Percentiles rank a stretch among this genome's conserved stretches.
These are phyloP conservation scores for Stenurella melanura DNA, from an alignment of 2,888 invertebrate genomes.

Conservation along the genomic window DNA sequence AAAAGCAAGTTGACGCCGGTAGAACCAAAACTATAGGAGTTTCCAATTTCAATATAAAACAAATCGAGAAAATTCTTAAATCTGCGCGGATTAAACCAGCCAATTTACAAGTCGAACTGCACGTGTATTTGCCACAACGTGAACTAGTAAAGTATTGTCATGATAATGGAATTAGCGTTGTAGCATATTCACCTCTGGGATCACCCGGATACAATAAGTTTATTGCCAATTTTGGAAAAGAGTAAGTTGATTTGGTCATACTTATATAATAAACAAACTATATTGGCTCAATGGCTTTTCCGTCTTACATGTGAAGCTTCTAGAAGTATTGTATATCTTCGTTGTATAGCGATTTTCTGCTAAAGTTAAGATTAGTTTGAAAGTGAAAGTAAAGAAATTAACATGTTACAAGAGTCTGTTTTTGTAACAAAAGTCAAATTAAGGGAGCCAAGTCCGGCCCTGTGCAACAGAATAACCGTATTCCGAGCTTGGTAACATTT, in stretches of 20 bases:
- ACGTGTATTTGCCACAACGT: conserved; percentile 74
- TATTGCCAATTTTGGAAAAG: conserved; percentile 29
- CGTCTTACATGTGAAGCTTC: too few species aligned
- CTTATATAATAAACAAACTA: too few species aligned
- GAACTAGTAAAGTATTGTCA: conserved; percentile 61
- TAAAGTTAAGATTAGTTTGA: too few species aligned
- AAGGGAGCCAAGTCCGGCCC: too few species aligned
- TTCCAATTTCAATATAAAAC: conserved; percentile 86
- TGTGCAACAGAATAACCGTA: too few species aligned
- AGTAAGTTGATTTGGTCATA: conserved; percentile 10
- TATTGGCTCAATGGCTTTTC: too few species aligned
- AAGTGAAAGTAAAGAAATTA: too few species aligned
- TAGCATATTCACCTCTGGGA: conserved; percentile 73
- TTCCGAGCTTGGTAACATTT: too few species aligned
- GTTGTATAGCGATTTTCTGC: too few species aligned
- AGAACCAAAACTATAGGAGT: conserved; percentile 87
- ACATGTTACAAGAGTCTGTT: too few species aligned
- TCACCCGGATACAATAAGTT: conserved; percentile 72
- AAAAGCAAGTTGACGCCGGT: conserved; percentile 80
- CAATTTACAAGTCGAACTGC: conserved; percentile 79
- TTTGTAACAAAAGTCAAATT: too few species aligned
- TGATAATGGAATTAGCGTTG: conserved; percentile 44
- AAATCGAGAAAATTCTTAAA: conserved; percentile 78
- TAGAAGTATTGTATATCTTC: too few species aligned
- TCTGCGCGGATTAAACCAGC: conserved; percentile 77